phyloP scores from a whole-genome alignment of 2,113 vertebrate species.

The Chlamydotis undulata region DNA sequence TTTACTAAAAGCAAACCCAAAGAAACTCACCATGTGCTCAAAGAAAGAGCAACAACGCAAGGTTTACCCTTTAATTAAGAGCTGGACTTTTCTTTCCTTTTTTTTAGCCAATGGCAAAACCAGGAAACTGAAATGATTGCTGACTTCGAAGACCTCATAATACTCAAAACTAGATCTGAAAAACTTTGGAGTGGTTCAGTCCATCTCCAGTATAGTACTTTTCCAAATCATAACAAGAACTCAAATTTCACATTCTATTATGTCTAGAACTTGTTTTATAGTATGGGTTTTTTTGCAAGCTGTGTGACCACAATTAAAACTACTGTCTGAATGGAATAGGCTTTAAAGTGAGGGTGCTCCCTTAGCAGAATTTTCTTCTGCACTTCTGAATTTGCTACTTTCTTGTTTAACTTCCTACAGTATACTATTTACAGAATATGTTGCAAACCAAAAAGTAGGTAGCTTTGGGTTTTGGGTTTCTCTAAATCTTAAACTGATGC shows the following conservation, averaged over 20 bases:
- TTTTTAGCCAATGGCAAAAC: background rate
- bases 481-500: background rate
- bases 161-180: background rate
- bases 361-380: background rate
- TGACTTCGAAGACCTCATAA: background rate
- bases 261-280: background rate
- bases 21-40: background rate
- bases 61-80: background rate
- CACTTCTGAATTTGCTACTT: background rate
- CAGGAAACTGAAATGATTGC: background rate
- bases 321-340: background rate
- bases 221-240: background rate
- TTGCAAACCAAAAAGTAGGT: background rate
- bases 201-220: background rate
- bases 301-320: background rate
- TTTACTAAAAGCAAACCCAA: background rate
- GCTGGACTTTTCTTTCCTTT: background rate
- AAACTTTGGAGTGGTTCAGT: background rate
- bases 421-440: background rate
- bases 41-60: background rate
- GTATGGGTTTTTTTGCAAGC: background rate
- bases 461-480: background rate
- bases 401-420: background rate
- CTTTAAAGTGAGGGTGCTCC: background rate
- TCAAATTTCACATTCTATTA: background rate